Evolutionary conservation across 2,888 invertebrate species (phyloP), one percentile per base, ranked within the genome.

Genomic region (Plebejus melissa): DNA sequence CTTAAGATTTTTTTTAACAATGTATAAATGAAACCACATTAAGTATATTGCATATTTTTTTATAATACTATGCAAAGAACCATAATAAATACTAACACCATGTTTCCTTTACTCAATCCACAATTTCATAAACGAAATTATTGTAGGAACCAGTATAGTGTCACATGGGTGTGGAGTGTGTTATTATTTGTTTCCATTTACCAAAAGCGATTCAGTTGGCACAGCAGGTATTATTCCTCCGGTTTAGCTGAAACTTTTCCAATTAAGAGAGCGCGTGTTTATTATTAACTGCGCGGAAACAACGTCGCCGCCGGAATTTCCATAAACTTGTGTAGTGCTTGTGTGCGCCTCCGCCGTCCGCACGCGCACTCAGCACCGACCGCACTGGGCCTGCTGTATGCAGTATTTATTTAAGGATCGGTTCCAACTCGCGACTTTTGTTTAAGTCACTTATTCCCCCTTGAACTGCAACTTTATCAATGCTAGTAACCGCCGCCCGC

Each of bases 381-480:
- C 79, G 57, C 79, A 76, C 78, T 76, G 77, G 80, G 82, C 80
- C 79, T 81, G 81, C 80, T 79, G 77, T 78, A 77, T 83, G 79
- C 81, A 82, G 82, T 83, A 82, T 84, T 32, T 82, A 81, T 84
- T 32, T 82, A 81, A 80, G 81, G 81, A 80, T 79, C 84, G 83
- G 83, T 81, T 79, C 79, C 76, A 82, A 84, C 83, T 83, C 82
- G 79, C 78, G 77, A 78, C 77, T 77, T 79, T 81, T 80, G 79
- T 81, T 82, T 85, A 83, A 87, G 83, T 87, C 83, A 86, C 83
- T 84, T 85, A 83, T 82, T 81, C 80, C 82, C 78, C 78, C 82
- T 82, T 85, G 83, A 80, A 80, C 80, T 82, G 81, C 80, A 87
- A 87, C 85, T 90, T 87, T 86, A 85, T 85, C 85, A 85, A 83